phyloP scores from a whole-genome alignment of 1,140 invertebrate species.

The Papilio aristodemus region DNA sequence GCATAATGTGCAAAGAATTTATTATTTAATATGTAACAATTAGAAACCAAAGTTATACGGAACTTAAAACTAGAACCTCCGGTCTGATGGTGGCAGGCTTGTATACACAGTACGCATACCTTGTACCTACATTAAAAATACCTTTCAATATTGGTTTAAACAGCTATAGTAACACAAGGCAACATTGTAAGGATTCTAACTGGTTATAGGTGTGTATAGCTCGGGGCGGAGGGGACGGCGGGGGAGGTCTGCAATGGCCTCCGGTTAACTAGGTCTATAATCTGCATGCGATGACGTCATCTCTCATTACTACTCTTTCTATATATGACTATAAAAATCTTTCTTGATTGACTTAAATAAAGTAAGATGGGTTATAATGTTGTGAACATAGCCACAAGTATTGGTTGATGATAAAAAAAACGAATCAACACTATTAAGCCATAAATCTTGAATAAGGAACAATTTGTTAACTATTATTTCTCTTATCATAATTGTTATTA shows the following conservation, averaged over 20 bases:
- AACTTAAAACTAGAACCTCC: too few relatives aligned
- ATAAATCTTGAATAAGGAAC: background rate
- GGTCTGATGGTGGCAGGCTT: too few relatives aligned
- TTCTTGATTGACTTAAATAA: too few relatives aligned
- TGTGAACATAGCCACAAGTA: too few relatives aligned
- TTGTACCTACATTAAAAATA: background rate
- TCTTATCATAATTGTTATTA: constrained; percentile 13
- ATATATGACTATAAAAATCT: too few relatives aligned
- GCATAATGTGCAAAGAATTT: background rate
- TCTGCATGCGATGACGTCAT: constrained; percentile 13
- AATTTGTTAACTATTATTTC: background rate
- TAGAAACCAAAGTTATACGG: too few relatives aligned
- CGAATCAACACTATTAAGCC: background rate
- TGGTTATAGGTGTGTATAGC: background rate
- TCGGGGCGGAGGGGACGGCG: background rate
- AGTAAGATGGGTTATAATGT: too few relatives aligned
- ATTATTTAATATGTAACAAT: background rate
- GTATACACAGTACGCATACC: too few relatives aligned
- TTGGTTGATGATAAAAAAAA: too few relatives aligned
- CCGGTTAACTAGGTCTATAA: constrained; percentile 4
- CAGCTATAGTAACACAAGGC: background rate
- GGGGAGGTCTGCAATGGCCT: background rate
- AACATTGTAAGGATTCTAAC: constrained; percentile 8
- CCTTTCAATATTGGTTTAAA: background rate
- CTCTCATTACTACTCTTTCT: background rate